These are phyloP conservation scores for Lordiphosa clarofinis DNA, from an alignment of 1,140 invertebrate genomes.

Conservation along the genomic window DNA sequence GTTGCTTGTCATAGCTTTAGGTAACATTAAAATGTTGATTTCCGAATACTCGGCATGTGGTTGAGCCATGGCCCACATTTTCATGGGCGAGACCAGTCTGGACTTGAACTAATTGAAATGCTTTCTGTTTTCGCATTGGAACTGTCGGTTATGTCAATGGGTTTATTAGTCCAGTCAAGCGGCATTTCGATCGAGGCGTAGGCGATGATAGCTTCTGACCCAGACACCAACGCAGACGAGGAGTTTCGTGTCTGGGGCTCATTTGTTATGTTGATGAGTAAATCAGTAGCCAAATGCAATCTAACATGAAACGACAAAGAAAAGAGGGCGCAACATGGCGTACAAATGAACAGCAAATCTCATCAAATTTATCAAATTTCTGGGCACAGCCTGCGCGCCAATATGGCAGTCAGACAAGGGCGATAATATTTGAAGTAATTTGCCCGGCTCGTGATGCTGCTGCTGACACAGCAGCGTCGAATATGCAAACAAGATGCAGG, in stretches of 20 bases:
- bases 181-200: constrained; percentile 1
- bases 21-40: constrained; percentile 46
- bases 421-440: constrained; percentile 55
- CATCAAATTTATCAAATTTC: constrained; percentile 50
- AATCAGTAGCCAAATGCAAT: constrained; percentile 47
- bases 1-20: constrained; percentile 37
- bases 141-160: constrained; percentile 3
- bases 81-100: constrained; percentile 8
- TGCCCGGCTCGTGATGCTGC: constrained; percentile 18
- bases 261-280: constrained; percentile 39
- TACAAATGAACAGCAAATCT: constrained; percentile 50
- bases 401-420: constrained; percentile 19
- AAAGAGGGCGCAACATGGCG: constrained; percentile 14
- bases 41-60: constrained; percentile 33
- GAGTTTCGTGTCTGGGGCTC: constrained; percentile 6
- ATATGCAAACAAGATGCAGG: constrained; percentile 49
- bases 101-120: constrained; percentile 35
- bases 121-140: constrained; percentile 19
- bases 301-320: constrained; percentile 20
- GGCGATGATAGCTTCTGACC: not conserved
- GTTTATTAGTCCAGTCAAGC: constrained; percentile 7
- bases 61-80: constrained; percentile 22
- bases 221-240: constrained; percentile 21
- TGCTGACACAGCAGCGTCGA: constrained; percentile 27
- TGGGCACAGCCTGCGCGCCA: constrained; percentile 27